Evolutionary conservation across 1,140 invertebrate genomes (phyloP), one percentile per base, ranked within the genome.

Genomic region (Drosophila baimaii): DNA sequence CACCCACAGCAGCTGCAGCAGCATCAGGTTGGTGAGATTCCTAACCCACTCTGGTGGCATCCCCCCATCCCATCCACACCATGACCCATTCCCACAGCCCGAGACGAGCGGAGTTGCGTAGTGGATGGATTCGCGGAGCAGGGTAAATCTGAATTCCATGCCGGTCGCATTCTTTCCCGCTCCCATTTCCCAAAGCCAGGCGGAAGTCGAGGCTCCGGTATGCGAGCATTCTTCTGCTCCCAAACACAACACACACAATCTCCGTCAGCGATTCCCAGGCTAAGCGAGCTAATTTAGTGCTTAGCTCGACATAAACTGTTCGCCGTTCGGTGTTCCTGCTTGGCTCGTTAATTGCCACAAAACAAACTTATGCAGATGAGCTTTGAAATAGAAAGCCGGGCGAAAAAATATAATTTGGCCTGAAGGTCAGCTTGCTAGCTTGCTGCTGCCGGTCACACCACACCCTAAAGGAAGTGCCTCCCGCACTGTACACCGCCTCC

Each of bases 51-150:
- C 64, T 39, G 56, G 19, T 29, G 51, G 57, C 49, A 52, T 37
- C 35, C 33, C 54, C 68, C 52, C 15, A 19, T 54, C 35, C 33
- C 54, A 73, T 57, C 63, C 55, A 64, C 73, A 65, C 68, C 77
- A 77, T 84, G 81, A 84, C 84, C 79, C 77, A 88, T 89, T 88
- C 83, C 64, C 84, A 88, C 72, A 77, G 77, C 47, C 72, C 52
- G 52, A 61, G 69, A 72, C 75, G 44, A n/a, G n/a, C n/a, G n/a
- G n/a, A n/a, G n/a, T 61, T 79, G 79, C 79, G 79, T 81, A 77
- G 39, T 65, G 19, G 51, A 37, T 55, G 55, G 19, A 64, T 64
- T 64, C 55, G 41, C 37, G 35, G 51, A 69, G 51, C 52, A 44
- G 44, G 55, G 29, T 43, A 55, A 78, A 71, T 77, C 74, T 63